Evolutionary conservation across 2,113 vertebrate species (phyloP), one percentile per base, ranked within the genome.

Genomic region (Pteronura brasiliensis): DNA sequence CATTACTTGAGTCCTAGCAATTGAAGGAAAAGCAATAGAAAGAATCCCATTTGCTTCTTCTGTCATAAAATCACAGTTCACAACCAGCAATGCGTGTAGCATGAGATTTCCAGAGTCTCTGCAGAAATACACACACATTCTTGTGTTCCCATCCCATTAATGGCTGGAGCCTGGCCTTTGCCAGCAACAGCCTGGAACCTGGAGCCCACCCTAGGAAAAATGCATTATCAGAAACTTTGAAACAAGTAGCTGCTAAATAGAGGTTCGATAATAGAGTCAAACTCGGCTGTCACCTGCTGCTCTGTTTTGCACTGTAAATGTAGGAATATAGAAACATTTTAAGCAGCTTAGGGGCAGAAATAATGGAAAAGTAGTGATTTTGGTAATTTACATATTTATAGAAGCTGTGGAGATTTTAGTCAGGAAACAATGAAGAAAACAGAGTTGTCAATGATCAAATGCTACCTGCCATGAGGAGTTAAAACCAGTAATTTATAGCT

Each of bases 401-500:
- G 57, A 97, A 74, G 95, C n/a, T 84, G n/a, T 7, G 20, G 95
- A 76, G 87, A 90, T 84, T 98, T 96, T 42, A 91, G 57, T 81
- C 14, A 87, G 82, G 95, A 96, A 98, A 97, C 0, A 98, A 97
- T 93, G 97, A 97, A 90, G 97, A 20, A 77, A 96, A 98, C 94
- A 97, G 57, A 97, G 59, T 57, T 89, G 49, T 87, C 97, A 88
- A 47, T 93, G 57, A 98, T 93, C 97, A 98, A 98, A 96, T 6
- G 0, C 82, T 63, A 67, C 61, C 52, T 92, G 97, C 96, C 93
- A 88, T 0, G 59, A 88, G 93, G 71, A 97, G 61, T 97, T 76
- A 80, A 97, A 98, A 57, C 74, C 3, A 4, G 96, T 93, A 96
- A 98, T 98, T 98, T 98, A 97, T 93, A 97, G 92, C 96, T 6